Percentiles rank a stretch among this genome's conserved stretches.
phyloP scores from a whole-genome alignment of 2,113 vertebrate genomes.

The Zosterops lateralis region DNA sequence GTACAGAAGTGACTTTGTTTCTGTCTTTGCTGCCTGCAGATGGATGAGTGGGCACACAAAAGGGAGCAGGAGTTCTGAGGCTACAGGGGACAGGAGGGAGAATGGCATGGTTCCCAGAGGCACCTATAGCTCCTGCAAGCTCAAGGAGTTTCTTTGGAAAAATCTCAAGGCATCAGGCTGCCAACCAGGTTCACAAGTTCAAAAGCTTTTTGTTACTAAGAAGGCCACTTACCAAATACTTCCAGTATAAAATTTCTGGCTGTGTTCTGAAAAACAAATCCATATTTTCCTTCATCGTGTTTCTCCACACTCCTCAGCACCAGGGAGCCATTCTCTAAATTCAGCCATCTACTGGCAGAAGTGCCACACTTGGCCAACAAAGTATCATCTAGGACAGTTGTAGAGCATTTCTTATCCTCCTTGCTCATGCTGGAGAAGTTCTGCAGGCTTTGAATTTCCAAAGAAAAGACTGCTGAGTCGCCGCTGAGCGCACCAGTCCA shows the following conservation, averaged over 20 bases:
- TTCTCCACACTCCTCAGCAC: conserved; percentile 32
- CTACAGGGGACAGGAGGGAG: not conserved
- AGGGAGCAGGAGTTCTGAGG: not conserved
- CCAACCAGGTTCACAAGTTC: not conserved
- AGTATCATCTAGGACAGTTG: not conserved
- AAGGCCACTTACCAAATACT: conserved; percentile 54
- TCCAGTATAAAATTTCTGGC: not conserved
- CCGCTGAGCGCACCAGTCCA: not conserved
- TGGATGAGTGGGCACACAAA: not conserved
- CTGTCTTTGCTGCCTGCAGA: not conserved
- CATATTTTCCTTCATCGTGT: not conserved
- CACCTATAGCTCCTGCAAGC: not conserved
- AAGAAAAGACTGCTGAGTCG: not conserved
- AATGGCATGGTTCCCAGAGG: not conserved
- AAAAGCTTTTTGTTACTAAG: not conserved
- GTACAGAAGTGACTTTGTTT: not conserved
- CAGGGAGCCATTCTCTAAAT: conserved; percentile 9
- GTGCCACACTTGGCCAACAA: not conserved
- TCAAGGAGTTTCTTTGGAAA: not conserved
- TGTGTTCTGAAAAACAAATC: conserved; percentile 5
- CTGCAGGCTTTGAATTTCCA: conserved; percentile 27
- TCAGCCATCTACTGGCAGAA: not conserved
- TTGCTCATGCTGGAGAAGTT: conserved; percentile 16
- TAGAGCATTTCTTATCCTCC: not conserved
- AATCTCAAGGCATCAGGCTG: not conserved